Conservation (phyloP, 2,888 invertebrate genomes). For the Andrena minutula region DNA sequence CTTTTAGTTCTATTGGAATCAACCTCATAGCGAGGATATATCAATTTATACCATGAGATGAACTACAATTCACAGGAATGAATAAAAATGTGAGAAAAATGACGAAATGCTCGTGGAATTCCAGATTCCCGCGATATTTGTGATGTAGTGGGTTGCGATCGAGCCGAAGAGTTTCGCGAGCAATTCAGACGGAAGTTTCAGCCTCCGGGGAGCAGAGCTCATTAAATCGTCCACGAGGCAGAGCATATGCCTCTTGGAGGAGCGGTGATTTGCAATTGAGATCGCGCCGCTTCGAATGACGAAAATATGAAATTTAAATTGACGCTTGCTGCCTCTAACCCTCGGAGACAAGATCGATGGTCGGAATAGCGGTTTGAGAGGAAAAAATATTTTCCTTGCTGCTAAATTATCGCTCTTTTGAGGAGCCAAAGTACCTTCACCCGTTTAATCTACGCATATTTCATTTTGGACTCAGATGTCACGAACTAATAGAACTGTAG, state of each 20-base stretch:
- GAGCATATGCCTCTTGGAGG: conserved; percentile 17
- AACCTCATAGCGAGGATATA: not conserved
- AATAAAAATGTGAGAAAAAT: not conserved
- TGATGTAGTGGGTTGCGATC: not conserved
- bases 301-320: conserved; percentile 70
- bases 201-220: conserved; percentile 36
- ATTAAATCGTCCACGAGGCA: conserved; percentile 45
- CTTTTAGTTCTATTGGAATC: not conserved
- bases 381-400: not conserved
- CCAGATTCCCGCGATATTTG: conserved; percentile 8
- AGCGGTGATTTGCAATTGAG: conserved; percentile 63
- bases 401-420: not conserved
- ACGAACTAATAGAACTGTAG: too few species aligned
- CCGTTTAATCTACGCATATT: not conserved
- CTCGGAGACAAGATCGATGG: not conserved
- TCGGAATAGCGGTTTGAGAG: not conserved
- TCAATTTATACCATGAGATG: not conserved
- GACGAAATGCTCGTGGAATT: not conserved
- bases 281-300: conserved; percentile 43
- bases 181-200: conserved; percentile 27
- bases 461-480: not conserved
- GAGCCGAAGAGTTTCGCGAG: not conserved
- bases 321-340: conserved; percentile 6
- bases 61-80: not conserved
- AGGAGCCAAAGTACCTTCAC: not conserved